Evolutionary conservation across 2,113 vertebrate species (phyloP).

Genomic region (Leptodactylus fuscus): DNA sequence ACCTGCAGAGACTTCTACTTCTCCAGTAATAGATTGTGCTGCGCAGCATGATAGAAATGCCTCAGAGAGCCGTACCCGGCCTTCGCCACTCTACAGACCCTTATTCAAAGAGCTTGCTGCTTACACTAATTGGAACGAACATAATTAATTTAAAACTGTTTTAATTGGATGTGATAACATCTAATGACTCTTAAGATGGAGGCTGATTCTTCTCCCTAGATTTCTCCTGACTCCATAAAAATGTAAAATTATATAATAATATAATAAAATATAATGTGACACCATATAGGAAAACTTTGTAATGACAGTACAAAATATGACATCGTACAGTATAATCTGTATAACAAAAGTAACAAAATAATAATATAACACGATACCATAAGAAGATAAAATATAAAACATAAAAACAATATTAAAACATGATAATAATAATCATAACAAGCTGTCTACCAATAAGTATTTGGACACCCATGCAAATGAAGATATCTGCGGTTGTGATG

Average conservation of each 20-base stretch:
- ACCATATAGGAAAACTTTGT: too few species aligned
- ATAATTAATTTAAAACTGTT: constrained; percentile 40
- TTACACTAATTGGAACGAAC: constrained; percentile 22
- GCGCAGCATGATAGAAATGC: neutral
- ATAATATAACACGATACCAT: too few species aligned
- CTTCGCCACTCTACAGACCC: neutral
- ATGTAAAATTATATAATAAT: neutral
- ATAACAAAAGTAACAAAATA: too few species aligned
- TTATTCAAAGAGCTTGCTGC: neutral
- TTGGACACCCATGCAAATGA: too few species aligned
- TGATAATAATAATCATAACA: too few species aligned
- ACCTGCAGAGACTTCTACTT: neutral
- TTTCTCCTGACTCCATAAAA: neutral
- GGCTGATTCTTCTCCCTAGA: neutral
- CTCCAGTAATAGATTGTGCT: neutral
- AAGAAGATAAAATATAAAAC: too few species aligned
- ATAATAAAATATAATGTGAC: neutral
- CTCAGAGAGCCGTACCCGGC: neutral
- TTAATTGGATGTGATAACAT: constrained; percentile 36
- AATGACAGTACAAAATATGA: too few species aligned
- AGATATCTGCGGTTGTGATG: too few species aligned
- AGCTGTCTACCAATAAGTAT: too few species aligned
- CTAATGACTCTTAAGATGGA: constrained; percentile 44
- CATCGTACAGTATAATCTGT: too few species aligned
- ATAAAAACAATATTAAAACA: too few species aligned